Evolutionary conservation across 2,888 invertebrate species (phyloP).

Genomic region (Meloe dianella): DNA sequence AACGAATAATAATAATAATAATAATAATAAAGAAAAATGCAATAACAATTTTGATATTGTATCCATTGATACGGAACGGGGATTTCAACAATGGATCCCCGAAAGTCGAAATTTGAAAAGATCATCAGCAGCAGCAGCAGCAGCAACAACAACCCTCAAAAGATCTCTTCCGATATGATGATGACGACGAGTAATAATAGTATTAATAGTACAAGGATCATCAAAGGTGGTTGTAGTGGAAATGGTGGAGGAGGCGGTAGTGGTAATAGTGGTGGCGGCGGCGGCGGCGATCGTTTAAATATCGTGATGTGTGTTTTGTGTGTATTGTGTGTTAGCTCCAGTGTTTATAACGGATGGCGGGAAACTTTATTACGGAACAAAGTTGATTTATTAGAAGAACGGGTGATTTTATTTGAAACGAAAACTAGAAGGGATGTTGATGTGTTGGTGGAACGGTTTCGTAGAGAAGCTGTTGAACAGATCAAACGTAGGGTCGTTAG

Average conservation of each 20-base stretch:
- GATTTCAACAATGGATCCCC: slow-evolving; percentile 9
- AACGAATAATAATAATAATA: background rate
- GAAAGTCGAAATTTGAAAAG: slow-evolving; percentile 3
- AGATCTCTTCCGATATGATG: background rate
- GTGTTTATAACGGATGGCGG: slow-evolving; percentile 67
- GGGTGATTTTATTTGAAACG: slow-evolving; percentile 64
- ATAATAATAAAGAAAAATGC: slow-evolving; percentile 3
- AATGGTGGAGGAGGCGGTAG: background rate
- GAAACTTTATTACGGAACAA: slow-evolving; percentile 64
- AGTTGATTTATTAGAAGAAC: slow-evolving; percentile 64
- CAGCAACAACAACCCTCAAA: background rate
- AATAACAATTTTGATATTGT: slow-evolving; percentile 1
- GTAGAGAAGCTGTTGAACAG: slow-evolving; percentile 63
- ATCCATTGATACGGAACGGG: background rate
- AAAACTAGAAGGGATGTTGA: slow-evolving; percentile 54
- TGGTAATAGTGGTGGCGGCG: slow-evolving; percentile 10
- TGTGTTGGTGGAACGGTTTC: slow-evolving; percentile 64
- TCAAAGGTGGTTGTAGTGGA: background rate
- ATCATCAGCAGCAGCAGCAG: too few species aligned
- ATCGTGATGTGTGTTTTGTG: slow-evolving; percentile 69
- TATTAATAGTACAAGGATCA: background rate
- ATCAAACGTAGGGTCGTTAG: slow-evolving; percentile 56
- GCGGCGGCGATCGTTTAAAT: slow-evolving; percentile 41
- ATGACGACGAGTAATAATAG: background rate
- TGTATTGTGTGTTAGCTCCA: slow-evolving; percentile 68